These are phyloP conservation scores for Drosophila gaucha DNA, from an alignment of 2,888 invertebrate genomes.

Conservation along the genomic window DNA sequence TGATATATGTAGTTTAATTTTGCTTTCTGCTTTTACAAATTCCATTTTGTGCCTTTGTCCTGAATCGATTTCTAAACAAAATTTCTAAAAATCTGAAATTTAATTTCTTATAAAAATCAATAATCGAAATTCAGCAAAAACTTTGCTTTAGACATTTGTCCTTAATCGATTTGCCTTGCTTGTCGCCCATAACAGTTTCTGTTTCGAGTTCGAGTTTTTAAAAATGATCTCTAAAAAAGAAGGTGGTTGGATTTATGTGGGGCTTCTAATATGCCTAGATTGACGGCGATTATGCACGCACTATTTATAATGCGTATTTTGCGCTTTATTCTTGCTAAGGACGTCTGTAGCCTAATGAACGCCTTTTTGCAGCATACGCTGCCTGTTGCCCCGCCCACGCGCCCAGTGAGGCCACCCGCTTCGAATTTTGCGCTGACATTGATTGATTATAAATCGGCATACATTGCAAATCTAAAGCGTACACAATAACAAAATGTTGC, in stretches of 20 bases:
- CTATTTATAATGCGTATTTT: conserved; percentile 75
- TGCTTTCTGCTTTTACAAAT: too few relatives aligned
- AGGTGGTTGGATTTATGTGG: conserved; percentile 45
- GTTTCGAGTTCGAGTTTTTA: conserved; percentile 15
- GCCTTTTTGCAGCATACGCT: conserved; percentile 67
- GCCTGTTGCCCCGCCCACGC: conserved; percentile 19
- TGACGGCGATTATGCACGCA: conserved; percentile 80
- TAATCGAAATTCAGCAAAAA: too few relatives aligned
- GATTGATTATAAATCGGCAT: conserved; percentile 84
- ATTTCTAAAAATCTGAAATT: too few relatives aligned
- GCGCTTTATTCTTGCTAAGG: conserved; percentile 58
- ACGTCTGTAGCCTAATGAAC: conserved; percentile 79
- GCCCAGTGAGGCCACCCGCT: conserved; percentile 37
- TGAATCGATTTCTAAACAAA: too few relatives aligned
- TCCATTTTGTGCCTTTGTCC: too few relatives aligned
- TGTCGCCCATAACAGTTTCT: not conserved
- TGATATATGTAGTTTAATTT: too few relatives aligned
- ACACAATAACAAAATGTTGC: conserved; percentile 67
- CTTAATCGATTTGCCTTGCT: not conserved
- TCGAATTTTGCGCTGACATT: conserved; percentile 80
- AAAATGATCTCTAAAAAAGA: conserved; percentile 47
- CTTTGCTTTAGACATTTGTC: not conserved
- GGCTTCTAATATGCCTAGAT: conserved; percentile 77
- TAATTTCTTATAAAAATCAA: too few relatives aligned
- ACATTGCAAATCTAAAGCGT: conserved; percentile 82